Evolutionary conservation across 2,797 vertebrate species (phyloP).

Genomic region (Chrysocyon brachyurus): DNA sequence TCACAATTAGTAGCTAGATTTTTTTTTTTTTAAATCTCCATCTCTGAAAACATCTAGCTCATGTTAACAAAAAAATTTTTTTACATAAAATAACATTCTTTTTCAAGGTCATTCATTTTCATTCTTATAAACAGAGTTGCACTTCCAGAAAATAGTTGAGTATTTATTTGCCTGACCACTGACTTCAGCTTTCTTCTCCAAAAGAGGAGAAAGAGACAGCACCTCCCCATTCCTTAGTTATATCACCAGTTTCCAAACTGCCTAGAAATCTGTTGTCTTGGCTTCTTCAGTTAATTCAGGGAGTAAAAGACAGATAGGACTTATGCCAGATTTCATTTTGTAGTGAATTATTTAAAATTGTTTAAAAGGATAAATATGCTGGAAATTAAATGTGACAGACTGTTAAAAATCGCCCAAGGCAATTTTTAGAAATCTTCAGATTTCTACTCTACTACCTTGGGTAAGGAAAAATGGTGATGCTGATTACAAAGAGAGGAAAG

Average conservation of each 20-base stretch:
- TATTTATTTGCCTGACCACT: conserved; percentile 56
- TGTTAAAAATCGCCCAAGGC: conserved; percentile 85
- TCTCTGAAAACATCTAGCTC: conserved; percentile 66
- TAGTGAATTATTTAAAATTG: conserved; percentile 87
- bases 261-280: conserved; percentile 85
- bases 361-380: conserved; percentile 87
- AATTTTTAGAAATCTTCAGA: conserved; percentile 84
- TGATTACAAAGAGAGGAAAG: conserved; percentile 77
- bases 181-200: conserved; percentile 59
- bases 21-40: neutral
- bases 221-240: conserved; percentile 60
- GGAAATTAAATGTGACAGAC: conserved; percentile 87
- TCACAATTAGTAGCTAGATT: neutral
- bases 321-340: conserved; percentile 85
- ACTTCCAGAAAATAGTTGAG: conserved; percentile 49
- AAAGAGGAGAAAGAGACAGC: conserved; percentile 57
- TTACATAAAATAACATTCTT: conserved; percentile 63
- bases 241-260: conserved; percentile 77
- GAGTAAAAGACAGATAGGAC: conserved; percentile 86
- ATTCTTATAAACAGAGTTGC: conserved; percentile 58
- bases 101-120: conserved; percentile 62
- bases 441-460: conserved; percentile 81
- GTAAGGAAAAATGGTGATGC: conserved; percentile 70
- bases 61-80: neutral
- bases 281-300: conserved; percentile 78